These are phyloP conservation scores for Coronaproctus castanopsis DNA, from an alignment of 2,888 invertebrate genomes.

Conservation along the genomic window DNA sequence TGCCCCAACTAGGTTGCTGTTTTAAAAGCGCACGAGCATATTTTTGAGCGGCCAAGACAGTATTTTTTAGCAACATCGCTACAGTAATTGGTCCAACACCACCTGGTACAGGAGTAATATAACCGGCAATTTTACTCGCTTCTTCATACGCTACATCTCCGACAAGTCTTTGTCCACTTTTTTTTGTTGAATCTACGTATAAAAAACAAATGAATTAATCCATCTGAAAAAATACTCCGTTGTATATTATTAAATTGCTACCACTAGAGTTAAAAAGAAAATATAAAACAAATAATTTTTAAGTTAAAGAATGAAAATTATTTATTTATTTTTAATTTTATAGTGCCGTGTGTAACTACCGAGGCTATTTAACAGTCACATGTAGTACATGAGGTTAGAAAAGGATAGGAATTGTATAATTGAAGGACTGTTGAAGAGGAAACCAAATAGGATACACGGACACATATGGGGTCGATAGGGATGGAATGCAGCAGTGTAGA, in stretches of 20 bases:
- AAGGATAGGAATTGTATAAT: too few relatives aligned
- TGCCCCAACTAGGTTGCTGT: slow-evolving; percentile 45
- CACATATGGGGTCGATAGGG: too few relatives aligned
- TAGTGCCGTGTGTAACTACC: neutral
- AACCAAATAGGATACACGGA: too few relatives aligned
- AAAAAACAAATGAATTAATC: too few relatives aligned
- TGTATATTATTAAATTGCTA: too few relatives aligned
- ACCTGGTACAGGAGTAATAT: slow-evolving; percentile 85
- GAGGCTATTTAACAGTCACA: too few relatives aligned
- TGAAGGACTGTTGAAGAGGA: too few relatives aligned
- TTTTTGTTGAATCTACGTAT: slow-evolving; percentile 54
- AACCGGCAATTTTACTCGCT: slow-evolving; percentile 57
- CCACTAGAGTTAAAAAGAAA: too few relatives aligned
- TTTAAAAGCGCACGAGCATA: slow-evolving; percentile 31
- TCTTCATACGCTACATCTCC: slow-evolving; percentile 84
- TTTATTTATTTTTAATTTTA: neutral
- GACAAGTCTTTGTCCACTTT: slow-evolving; percentile 63
- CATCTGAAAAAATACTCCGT: too few relatives aligned
- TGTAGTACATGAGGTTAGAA: too few relatives aligned
- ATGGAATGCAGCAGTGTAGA: too few relatives aligned
- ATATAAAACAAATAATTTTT: too few relatives aligned
- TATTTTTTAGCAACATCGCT: slow-evolving; percentile 92
- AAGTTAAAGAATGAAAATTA: neutral
- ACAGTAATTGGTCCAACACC: slow-evolving; percentile 99
- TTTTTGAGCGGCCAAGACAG: slow-evolving; percentile 55